Evolutionary conservation across 92 coral and sea anemone species (phyloP).

Genomic region (Desmophyllum pertusum): DNA sequence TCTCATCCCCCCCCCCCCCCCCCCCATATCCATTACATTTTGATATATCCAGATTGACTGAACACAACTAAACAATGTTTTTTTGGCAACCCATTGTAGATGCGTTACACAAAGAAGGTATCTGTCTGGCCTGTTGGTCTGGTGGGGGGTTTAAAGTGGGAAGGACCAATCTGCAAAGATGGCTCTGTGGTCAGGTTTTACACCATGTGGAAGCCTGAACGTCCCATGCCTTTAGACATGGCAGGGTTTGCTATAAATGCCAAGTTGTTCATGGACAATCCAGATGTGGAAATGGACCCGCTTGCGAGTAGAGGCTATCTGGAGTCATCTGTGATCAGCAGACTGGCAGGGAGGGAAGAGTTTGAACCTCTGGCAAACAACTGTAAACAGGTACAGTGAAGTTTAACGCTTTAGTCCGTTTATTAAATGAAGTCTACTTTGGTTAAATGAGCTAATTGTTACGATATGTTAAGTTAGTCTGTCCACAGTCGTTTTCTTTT

Average conservation of each 20-base stretch:
- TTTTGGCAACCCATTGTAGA: slow-evolving; percentile 47
- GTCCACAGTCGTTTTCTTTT: too few species aligned
- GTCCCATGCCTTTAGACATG: slow-evolving; percentile 98
- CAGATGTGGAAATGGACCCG: slow-evolving; percentile 80
- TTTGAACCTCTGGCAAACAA: slow-evolving; percentile 87
- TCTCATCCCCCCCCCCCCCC: too few species aligned
- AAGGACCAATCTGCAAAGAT: slow-evolving; percentile 90
- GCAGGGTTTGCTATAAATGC: slow-evolving; percentile 96
- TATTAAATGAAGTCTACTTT: too few species aligned
- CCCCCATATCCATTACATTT: too few species aligned
- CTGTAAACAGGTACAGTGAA: slow-evolving; percentile 79
- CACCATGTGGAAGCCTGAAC: slow-evolving; percentile 74
- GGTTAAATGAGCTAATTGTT: too few species aligned
- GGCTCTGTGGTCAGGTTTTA: slow-evolving; percentile 86
- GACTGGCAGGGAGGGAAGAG: slow-evolving; percentile 74
- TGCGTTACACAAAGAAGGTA: slow-evolving; percentile 87
- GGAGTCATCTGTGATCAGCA: slow-evolving; percentile 88
- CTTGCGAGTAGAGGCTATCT: slow-evolving; percentile 82
- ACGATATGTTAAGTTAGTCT: too few species aligned
- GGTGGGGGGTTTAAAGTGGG: slow-evolving; percentile 94
- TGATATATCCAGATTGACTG: neutral
- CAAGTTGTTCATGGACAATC: slow-evolving; percentile 73
- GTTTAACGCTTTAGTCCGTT: neutral
- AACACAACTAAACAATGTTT: neutral
- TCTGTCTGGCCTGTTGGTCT: slow-evolving; percentile 98